Evolutionary conservation across 2,797 vertebrate genomes (phyloP).

Genomic region (Astyanax mexicanus): DNA sequence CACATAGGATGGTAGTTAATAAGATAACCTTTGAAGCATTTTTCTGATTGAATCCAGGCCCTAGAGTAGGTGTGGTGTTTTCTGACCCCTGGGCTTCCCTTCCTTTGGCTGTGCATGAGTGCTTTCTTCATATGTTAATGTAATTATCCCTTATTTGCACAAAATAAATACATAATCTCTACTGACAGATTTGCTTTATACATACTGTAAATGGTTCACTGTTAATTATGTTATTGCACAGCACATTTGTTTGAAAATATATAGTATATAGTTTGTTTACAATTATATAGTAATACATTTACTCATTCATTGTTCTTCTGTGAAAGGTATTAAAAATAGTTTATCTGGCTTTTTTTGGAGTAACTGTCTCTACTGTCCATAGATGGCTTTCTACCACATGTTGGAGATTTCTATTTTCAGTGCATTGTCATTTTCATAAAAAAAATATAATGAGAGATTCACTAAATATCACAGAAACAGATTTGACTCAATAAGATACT

Average conservation of each 20-base stretch:
- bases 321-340: too few species aligned
- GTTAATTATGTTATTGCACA: neutral
- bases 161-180: constrained; percentile 53
- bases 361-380: too few species aligned
- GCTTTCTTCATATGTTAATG: constrained; percentile 49
- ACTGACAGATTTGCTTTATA: constrained; percentile 17
- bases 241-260: neutral
- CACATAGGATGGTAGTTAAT: neutral
- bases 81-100: constrained; percentile 31
- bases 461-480: too few species aligned
- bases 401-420: too few species aligned
- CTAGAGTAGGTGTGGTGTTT: constrained; percentile 28
- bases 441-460: too few species aligned
- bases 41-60: constrained; percentile 44
- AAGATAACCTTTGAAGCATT: neutral
- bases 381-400: too few species aligned
- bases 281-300: too few species aligned
- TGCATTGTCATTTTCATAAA: too few species aligned
- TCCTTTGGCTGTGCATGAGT: constrained; percentile 51
- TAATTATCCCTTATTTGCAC: constrained; percentile 52
- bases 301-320: too few species aligned
- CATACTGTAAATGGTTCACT: neutral
- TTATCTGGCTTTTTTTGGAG: too few species aligned
- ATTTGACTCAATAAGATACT: too few species aligned
- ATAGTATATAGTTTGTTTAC: too few species aligned